Conservation (phyloP, 2,888 invertebrate genomes). For the Agrotis ipsilon region DNA sequence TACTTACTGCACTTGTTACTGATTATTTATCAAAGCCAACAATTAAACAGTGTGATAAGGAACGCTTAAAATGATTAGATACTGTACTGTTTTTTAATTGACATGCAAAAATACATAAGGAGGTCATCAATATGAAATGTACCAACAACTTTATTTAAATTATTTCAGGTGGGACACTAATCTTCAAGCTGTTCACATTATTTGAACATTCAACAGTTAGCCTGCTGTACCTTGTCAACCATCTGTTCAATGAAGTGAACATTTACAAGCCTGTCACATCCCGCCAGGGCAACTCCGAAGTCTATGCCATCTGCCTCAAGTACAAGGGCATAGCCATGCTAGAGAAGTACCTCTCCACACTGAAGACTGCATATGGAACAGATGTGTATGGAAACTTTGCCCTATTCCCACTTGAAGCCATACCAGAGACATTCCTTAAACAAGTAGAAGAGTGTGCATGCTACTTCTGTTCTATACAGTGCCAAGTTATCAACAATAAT, state of each 20-base stretch:
- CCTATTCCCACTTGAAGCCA: conserved; percentile 91
- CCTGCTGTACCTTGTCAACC: conserved; percentile 95
- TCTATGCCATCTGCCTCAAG: conserved; percentile 95
- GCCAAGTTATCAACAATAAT: conserved; percentile 93
- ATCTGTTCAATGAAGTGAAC: conserved; percentile 93
- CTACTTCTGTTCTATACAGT: conserved; percentile 93
- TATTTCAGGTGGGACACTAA: conserved; percentile 93
- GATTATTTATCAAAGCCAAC: background rate
- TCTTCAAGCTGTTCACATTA: conserved; percentile 97
- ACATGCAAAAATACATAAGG: background rate
- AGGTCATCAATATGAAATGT: background rate
- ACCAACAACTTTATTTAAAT: conserved; percentile 16
- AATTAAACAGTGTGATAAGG: background rate
- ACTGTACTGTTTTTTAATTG: background rate
- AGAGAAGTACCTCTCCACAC: conserved; percentile 81
- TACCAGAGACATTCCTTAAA: conserved; percentile 92
- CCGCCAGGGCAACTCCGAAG: conserved; percentile 98
- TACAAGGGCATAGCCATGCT: conserved; percentile 89
- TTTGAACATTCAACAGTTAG: conserved; percentile 96
- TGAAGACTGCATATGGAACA: conserved; percentile 87
- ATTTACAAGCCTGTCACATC: conserved; percentile 97
- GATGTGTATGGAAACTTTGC: conserved; percentile 80
- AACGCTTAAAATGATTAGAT: conserved; percentile 3
- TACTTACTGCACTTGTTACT: conserved; percentile 71
- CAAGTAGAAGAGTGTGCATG: conserved; percentile 92